Conservation (phyloP, 2,113 vertebrate genomes). For the Elaphurus davidianus region DNA sequence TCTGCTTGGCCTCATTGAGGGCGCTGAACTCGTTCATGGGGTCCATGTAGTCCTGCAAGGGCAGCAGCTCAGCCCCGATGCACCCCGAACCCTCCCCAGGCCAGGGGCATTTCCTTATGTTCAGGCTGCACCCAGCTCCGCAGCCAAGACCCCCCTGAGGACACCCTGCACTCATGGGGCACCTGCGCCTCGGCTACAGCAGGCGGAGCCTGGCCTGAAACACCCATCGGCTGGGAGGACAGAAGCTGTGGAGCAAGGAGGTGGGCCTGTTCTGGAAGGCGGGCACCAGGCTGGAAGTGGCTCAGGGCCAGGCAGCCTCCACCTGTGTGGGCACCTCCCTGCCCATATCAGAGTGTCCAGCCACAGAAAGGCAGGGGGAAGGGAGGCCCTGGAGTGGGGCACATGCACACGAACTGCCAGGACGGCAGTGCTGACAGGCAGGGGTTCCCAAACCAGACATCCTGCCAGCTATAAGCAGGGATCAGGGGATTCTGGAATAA, state of each 20-base stretch:
- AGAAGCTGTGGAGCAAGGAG: neutral
- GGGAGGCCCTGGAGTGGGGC: neutral
- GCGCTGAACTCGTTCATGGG: conserved; percentile 99
- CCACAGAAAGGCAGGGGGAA: neutral
- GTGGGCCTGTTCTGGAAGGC: neutral
- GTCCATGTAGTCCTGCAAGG: conserved; percentile 94
- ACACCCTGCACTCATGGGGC: neutral
- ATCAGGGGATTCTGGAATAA: neutral
- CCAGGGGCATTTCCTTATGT: neutral
- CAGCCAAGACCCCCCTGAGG: neutral
- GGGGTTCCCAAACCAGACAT: neutral
- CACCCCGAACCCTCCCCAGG: fast-evolving
- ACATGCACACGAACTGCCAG: neutral
- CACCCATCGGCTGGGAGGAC: neutral
- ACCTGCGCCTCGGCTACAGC: neutral
- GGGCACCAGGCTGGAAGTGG: neutral
- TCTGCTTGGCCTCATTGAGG: conserved; percentile 96
- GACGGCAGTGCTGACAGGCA: fast-evolving
- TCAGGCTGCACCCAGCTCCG: neutral
- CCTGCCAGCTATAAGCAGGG: neutral
- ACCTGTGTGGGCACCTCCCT: neutral
- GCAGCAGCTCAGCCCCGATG: fast-evolving
- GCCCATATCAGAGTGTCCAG: neutral
- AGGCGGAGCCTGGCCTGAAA: neutral
- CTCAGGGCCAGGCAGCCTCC: neutral